A percentile compares a stretch with the other conserved stretches of the same genome.
Evolutionary conservation across 2,888 invertebrate species (phyloP).

Genomic region (Macrostomum cliftonense): DNA sequence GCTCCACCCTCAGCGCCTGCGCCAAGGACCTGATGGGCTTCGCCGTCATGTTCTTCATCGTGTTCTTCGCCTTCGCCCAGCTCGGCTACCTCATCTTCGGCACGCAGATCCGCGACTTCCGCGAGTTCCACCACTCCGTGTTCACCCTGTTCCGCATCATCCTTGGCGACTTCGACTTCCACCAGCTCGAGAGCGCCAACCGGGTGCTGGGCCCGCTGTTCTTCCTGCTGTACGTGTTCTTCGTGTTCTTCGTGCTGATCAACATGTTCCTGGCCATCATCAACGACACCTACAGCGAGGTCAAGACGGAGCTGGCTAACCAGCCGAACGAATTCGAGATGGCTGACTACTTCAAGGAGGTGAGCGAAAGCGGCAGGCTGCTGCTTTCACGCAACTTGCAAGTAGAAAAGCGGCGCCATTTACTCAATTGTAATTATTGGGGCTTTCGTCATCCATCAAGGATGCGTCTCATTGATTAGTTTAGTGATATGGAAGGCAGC

Average conservation of each 20-base stretch:
- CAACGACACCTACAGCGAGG: constrained; percentile 55
- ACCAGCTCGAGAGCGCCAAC: constrained; percentile 49
- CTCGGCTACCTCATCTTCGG: constrained; percentile 55
- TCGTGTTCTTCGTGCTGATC: constrained; percentile 57
- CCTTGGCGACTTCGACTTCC: constrained; percentile 56
- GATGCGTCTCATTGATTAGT: too few species aligned
- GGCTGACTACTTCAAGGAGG: constrained; percentile 44
- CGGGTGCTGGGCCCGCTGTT: constrained; percentile 53
- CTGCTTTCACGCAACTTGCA: too few species aligned
- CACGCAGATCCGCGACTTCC: constrained; percentile 49
- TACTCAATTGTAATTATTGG: too few species aligned
- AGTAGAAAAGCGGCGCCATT: too few species aligned
- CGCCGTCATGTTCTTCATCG: constrained; percentile 56
- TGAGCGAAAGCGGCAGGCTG: too few species aligned
- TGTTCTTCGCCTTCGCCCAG: constrained; percentile 57
- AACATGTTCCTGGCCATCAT: constrained; percentile 66
- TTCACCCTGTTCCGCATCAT: constrained; percentile 54
- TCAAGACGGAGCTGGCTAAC: constrained; percentile 49
- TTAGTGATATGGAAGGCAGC: too few species aligned
- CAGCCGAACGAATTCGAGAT: constrained; percentile 44
- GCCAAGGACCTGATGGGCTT: constrained; percentile 53
- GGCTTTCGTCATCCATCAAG: too few species aligned
- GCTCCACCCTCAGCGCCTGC: constrained; percentile 50
- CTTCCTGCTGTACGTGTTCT: constrained; percentile 55
- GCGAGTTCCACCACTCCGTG: constrained; percentile 34